Percentiles rank a stretch among this genome's conserved stretches.
Evolutionary conservation across 2,113 vertebrate genomes (phyloP).

Genomic region (Eulemur macaco): DNA sequence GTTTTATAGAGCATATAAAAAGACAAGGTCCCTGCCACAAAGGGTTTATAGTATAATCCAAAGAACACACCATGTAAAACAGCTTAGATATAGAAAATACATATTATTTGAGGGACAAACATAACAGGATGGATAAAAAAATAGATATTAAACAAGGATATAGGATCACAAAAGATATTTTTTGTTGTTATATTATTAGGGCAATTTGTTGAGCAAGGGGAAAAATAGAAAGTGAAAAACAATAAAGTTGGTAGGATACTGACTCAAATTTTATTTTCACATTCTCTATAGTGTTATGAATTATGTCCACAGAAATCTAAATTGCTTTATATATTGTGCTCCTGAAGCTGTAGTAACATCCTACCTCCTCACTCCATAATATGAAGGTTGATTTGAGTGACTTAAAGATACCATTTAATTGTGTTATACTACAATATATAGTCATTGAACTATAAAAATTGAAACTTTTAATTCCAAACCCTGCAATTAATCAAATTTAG

Average conservation of each 20-base stretch:
- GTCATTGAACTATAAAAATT: not conserved
- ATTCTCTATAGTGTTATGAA: not conserved
- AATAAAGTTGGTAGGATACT: not conserved
- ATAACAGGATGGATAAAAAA: conserved; percentile 41
- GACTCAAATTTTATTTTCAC: conserved; percentile 27
- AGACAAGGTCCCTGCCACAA: conserved; percentile 74
- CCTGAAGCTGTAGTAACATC: not conserved
- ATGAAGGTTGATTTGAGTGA: not conserved
- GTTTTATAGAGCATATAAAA: conserved; percentile 80
- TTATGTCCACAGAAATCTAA: not conserved
- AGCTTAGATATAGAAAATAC: conserved; percentile 52
- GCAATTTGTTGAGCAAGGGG: not conserved
- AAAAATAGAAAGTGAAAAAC: conserved; percentile 47
- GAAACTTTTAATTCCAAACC: not conserved
- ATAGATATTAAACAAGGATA: conserved; percentile 16
- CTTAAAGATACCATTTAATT: not conserved
- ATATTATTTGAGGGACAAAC: conserved; percentile 36
- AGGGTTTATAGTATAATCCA: conserved; percentile 76
- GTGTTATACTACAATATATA: not conserved
- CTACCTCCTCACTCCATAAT: not conserved
- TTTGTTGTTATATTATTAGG: not conserved
- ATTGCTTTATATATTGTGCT: not conserved
- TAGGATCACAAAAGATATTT: conserved; percentile 8
- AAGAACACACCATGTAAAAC: conserved; percentile 50
- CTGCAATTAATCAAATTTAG: not conserved